A percentile compares a stretch with the other conserved stretches of the same genome.
phyloP scores from a whole-genome alignment of 1,140 invertebrate species.

The Listronotus bonariensis region DNA sequence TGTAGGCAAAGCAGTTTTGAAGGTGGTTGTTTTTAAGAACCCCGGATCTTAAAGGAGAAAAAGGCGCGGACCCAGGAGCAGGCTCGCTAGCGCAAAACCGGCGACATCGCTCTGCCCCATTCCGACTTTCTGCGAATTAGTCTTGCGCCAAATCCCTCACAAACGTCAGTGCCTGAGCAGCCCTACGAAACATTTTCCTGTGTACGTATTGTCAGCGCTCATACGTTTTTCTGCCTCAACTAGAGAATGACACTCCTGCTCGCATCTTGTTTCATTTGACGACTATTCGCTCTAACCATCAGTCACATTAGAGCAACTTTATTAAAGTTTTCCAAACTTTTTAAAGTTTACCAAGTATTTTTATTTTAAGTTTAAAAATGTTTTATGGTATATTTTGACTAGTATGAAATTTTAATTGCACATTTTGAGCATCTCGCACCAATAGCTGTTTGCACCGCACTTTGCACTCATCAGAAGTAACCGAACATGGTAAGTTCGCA shows the following conservation, averaged over 20 bases:
- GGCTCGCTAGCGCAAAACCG: conserved; percentile 38
- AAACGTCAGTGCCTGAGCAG: conserved; percentile 33
- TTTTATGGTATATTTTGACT: not conserved
- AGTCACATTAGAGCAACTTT: conserved; percentile 2
- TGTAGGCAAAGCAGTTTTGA: conserved; percentile 7
- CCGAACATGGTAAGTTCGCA: conserved; percentile 12
- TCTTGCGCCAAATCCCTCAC: conserved; percentile 43
- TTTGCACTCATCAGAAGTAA: conserved; percentile 1
- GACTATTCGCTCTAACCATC: conserved; percentile 2
- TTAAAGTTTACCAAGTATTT: not conserved
- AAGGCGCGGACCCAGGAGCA: conserved; percentile 30
- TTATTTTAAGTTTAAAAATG: not conserved
- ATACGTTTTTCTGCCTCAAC: conserved; percentile 23
- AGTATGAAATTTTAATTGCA: conserved; percentile 14
- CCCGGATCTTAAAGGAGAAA: conserved; percentile 23
- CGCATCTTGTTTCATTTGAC: conserved; percentile 17
- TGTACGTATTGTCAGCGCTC: conserved; percentile 40
- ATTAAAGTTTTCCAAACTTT: conserved; percentile 11
- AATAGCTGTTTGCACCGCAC: conserved; percentile 8
- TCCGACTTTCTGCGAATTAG: conserved; percentile 35
- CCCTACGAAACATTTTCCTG: conserved; percentile 38
- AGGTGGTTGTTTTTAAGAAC: conserved; percentile 24
- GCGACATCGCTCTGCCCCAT: conserved; percentile 28
- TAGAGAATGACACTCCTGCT: conserved; percentile 36
- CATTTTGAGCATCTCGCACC: conserved; percentile 7